These are phyloP conservation scores for Halichoeres trimaculatus DNA, from an alignment of 2,113 vertebrate species.

Conservation along the genomic window DNA sequence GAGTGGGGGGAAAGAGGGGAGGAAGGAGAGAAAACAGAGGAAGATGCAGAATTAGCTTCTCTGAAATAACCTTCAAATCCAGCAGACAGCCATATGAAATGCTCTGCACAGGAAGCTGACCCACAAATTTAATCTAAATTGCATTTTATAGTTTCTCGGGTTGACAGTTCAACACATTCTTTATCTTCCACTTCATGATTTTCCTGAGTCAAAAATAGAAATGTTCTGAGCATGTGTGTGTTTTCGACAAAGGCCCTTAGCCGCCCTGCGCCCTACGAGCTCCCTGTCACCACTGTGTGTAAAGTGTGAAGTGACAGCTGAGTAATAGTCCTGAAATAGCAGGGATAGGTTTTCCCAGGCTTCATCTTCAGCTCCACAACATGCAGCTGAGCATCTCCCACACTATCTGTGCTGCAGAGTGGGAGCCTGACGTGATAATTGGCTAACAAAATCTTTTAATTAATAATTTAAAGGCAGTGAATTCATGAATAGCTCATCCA, in stretches of 20 bases:
- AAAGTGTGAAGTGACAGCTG: constrained; percentile 82
- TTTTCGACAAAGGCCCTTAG: constrained; percentile 69
- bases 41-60: constrained; percentile 54
- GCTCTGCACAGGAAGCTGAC: constrained; percentile 46
- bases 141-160: constrained; percentile 55
- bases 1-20: background rate
- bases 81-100: constrained; percentile 44
- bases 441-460: constrained; percentile 55
- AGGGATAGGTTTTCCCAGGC: constrained; percentile 68
- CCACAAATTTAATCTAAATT: constrained; percentile 68
- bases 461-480: constrained; percentile 54
- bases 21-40: constrained; percentile 5
- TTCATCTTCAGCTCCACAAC: constrained; percentile 30
- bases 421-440: constrained; percentile 57
- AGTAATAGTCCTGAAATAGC: constrained; percentile 82
- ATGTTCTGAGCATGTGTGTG: constrained; percentile 67
- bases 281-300: constrained; percentile 75
- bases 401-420: constrained; percentile 20
- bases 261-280: constrained; percentile 61
- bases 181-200: constrained; percentile 72
- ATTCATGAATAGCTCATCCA: constrained; percentile 55
- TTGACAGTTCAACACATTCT: constrained; percentile 57
- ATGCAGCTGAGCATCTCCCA: constrained; percentile 40
- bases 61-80: constrained; percentile 47
- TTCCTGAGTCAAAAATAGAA: constrained; percentile 73